Evolutionary conservation across 2,113 vertebrate genomes (phyloP).

Genomic region (Eupsittula cactorum): DNA sequence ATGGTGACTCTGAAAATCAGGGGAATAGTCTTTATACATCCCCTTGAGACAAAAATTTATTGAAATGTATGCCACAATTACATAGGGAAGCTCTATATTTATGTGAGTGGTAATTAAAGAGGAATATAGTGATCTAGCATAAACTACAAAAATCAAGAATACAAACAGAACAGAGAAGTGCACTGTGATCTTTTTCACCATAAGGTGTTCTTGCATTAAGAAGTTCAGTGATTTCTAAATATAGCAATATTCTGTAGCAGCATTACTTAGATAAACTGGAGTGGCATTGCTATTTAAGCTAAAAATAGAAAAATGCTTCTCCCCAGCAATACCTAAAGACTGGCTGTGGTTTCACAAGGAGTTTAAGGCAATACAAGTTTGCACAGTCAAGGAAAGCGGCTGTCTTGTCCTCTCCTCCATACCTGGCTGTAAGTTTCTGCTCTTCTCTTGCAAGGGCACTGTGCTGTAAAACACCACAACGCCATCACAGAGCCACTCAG

Average conservation of each 20-base stretch:
- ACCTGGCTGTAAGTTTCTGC: not conserved
- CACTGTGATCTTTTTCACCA: not conserved
- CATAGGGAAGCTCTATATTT: not conserved
- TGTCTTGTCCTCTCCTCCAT: not conserved
- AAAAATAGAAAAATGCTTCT: constrained; percentile 27
- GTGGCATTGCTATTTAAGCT: not conserved
- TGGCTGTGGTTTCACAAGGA: not conserved
- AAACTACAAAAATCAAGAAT: not conserved
- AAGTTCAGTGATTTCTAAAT: constrained; percentile 15
- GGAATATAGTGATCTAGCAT: not conserved
- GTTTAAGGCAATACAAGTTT: not conserved
- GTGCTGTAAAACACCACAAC: not conserved
- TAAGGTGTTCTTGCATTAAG: not conserved
- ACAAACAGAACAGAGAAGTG: not conserved
- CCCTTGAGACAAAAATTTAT: not conserved
- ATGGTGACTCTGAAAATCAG: not conserved
- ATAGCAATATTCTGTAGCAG: not conserved
- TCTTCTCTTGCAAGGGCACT: not conserved
- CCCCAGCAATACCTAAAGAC: not conserved
- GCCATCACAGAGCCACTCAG: not conserved
- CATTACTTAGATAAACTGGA: not conserved
- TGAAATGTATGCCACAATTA: not conserved
- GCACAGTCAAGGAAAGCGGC: not conserved
- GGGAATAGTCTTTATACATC: not conserved
- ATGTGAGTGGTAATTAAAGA: not conserved